Conservation (phyloP, 2,797 vertebrate genomes). For the Lophotriccus pileatus region DNA sequence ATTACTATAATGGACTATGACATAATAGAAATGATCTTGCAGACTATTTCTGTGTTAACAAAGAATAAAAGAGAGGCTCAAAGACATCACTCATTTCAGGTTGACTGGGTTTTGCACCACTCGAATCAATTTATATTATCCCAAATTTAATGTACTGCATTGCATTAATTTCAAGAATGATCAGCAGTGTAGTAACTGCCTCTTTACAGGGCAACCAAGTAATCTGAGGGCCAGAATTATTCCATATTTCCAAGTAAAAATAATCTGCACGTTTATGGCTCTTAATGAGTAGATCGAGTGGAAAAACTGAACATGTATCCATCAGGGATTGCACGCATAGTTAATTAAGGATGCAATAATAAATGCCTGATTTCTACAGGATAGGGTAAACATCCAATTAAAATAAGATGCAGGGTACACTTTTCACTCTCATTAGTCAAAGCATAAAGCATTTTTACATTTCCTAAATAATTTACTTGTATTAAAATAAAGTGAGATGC, state of each 20-base stretch:
- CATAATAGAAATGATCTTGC: neutral
- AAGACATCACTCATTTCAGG: neutral
- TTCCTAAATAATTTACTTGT: slow-evolving; percentile 77
- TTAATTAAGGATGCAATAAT: slow-evolving; percentile 73
- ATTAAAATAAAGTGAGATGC: slow-evolving; percentile 75
- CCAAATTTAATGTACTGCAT: neutral
- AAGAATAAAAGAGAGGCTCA: neutral
- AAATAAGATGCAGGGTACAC: slow-evolving; percentile 59
- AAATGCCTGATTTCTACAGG: slow-evolving; percentile 68
- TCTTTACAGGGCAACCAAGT: neutral
- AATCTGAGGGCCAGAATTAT: neutral
- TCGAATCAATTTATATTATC: neutral
- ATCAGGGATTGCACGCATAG: slow-evolving; percentile 59
- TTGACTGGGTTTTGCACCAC: neutral
- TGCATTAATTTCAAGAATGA: neutral
- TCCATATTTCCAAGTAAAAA: slow-evolving; percentile 22
- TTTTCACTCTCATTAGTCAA: slow-evolving; percentile 74
- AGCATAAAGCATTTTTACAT: slow-evolving; percentile 72
- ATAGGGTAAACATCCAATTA: slow-evolving; percentile 76
- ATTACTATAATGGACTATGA: neutral
- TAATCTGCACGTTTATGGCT: slow-evolving; percentile 34
- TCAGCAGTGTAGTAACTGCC: neutral
- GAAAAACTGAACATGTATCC: slow-evolving; percentile 31
- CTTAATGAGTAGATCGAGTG: slow-evolving; percentile 45
- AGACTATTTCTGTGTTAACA: neutral